Conservation (phyloP, 2,797 vertebrate species). For the Enteromius anoplus region DNA sequence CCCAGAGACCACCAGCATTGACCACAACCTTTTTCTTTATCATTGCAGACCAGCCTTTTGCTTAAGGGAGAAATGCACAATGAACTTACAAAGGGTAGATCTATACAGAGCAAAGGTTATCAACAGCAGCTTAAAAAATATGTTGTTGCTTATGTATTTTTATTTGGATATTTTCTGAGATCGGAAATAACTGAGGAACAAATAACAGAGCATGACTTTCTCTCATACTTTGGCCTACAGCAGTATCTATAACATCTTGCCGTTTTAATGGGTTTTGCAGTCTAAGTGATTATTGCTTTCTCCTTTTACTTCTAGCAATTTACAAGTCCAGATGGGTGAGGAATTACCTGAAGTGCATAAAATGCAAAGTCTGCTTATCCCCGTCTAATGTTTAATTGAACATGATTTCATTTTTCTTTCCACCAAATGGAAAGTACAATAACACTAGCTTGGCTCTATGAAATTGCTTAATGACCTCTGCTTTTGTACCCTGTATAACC, state of each 20-base stretch:
- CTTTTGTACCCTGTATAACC: conserved; percentile 25
- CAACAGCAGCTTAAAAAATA: not conserved
- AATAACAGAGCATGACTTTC: not conserved
- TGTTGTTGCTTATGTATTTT: not conserved
- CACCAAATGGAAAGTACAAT: conserved; percentile 28
- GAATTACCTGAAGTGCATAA: conserved; percentile 13
- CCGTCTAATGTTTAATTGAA: conserved; percentile 38
- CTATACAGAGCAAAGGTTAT: not conserved
- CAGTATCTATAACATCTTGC: not conserved
- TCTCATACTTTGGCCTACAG: conserved; percentile 8
- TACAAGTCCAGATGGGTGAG: conserved; percentile 36
- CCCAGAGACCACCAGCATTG: conserved; percentile 18
- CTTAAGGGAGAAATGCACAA: not conserved
- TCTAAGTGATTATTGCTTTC: conserved; percentile 31
- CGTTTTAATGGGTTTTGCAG: conserved; percentile 6
- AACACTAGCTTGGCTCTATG: conserved; percentile 24
- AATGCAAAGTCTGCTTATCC: conserved; percentile 29
- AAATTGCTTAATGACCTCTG: conserved; percentile 44
- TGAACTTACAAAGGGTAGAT: conserved; percentile 13
- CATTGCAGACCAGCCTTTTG: conserved; percentile 23
- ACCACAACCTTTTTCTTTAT: conserved; percentile 47
- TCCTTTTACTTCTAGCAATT: conserved; percentile 33
- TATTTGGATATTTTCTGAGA: not conserved
- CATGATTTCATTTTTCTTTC: conserved; percentile 36
- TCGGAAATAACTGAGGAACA: conserved; percentile 29